Evolutionary conservation across 2,888 invertebrate species (phyloP), one percentile per base, ranked within the genome.

Genomic region (Charanyca ferruginea): DNA sequence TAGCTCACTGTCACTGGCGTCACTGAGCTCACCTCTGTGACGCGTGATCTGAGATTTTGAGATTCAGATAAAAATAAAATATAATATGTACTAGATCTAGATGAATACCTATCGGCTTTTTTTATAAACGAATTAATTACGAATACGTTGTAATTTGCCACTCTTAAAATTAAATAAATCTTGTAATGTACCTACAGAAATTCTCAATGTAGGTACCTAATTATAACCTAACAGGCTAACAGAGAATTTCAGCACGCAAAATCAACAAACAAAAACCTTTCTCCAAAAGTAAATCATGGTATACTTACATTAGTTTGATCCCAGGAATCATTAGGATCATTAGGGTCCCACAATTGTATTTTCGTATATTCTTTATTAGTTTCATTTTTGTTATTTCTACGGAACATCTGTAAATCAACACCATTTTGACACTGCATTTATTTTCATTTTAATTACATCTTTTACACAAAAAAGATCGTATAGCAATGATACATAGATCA

Each of bases 341-440:
- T 68, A 23, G 49, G 59, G 23, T 91, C 89, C 89, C 88, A 91
- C 52, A 94, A 55, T 48, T 88, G 86, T 77, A 93, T 75, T 83
- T 87, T 82, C 1, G 87, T 89, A 59, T 91, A 93, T 73, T 89
- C 89, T 55, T 85, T 83, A 76, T 55, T 74, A 28, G 85, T 87
- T 74, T 86, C 87, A 84, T 87, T 89, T 80, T 85, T 87, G 58
- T 83, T 79, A 80, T 84, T 93, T 79, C 93, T 87, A 66, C 93
- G 93, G 80, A 89, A 90, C 94, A 94, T 94, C 83, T 88, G 85
- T 77, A 81, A 83, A 75, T 62, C 42, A 70, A 77, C 79, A 83
- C 72, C 60, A 80, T 75, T 77, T 79, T 82, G 82, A 79, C 80
- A 81, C 74, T 72, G 65, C 47, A 74, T 73, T 72, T 62, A 66